Evolutionary conservation across 2,888 invertebrate genomes (phyloP).

Genomic region (Heteropelma amictum): DNA sequence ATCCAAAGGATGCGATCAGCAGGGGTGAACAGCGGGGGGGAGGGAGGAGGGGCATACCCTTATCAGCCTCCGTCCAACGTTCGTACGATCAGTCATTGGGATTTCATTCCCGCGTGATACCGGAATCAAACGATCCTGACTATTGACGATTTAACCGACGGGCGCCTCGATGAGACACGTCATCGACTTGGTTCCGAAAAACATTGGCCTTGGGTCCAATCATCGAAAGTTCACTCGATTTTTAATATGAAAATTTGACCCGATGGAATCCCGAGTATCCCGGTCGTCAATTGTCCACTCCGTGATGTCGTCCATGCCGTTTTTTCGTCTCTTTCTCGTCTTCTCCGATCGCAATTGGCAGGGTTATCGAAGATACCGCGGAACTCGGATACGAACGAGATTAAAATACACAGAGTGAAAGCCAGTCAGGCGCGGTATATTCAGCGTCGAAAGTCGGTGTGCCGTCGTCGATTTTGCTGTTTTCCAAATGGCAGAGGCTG

Average conservation of each 20-base stretch:
- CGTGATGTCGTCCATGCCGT: constrained; percentile 35
- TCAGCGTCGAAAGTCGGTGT: constrained; percentile 5
- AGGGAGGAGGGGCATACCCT: constrained; percentile 60
- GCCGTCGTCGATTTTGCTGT: constrained; percentile 23
- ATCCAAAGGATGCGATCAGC: constrained; percentile 39
- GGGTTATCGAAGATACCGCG: neutral
- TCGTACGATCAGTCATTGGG: constrained; percentile 74
- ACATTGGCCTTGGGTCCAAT: neutral
- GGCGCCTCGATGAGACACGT: constrained; percentile 27
- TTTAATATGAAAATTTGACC: neutral
- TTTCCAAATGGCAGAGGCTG: constrained; percentile 50
- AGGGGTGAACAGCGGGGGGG: no score
- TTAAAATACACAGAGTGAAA: no score
- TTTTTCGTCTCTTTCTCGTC: neutral
- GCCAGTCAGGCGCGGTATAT: constrained; percentile 9
- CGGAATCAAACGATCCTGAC: constrained; percentile 52
- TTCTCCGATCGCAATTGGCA: neutral
- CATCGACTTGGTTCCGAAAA: constrained; percentile 1
- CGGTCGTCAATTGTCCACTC: constrained; percentile 5
- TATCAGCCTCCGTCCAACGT: constrained; percentile 76
- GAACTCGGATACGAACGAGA: constrained; percentile 5
- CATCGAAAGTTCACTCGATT: no score
- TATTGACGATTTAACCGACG: constrained; percentile 14
- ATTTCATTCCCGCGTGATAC: constrained; percentile 44
- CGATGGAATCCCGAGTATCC: neutral